These are phyloP conservation scores for Dicyrtomina minuta DNA, from an alignment of 2,888 invertebrate genomes.

Conservation along the genomic window DNA sequence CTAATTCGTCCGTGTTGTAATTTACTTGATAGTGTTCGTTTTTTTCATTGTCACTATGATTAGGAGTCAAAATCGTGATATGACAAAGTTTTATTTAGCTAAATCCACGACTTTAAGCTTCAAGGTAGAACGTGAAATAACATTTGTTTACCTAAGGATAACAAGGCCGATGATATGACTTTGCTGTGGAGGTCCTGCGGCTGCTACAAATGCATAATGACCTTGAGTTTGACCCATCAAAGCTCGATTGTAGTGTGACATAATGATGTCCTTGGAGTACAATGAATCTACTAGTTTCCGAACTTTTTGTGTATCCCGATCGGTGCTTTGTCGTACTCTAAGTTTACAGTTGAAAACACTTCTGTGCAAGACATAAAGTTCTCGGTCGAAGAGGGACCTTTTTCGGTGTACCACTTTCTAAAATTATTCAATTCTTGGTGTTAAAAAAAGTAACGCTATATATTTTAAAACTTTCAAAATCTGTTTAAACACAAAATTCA, in stretches of 20 bases:
- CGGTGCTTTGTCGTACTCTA: conserved; percentile 37
- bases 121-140: too few species aligned
- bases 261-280: conserved; percentile 41
- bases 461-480: background rate
- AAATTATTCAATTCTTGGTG: too few species aligned
- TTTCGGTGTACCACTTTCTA: conserved; percentile 39
- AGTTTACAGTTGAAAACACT: conserved; percentile 36
- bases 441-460: too few species aligned
- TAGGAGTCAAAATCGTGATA: background rate
- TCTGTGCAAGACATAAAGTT: conserved; percentile 47
- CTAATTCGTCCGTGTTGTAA: conserved; percentile 58
- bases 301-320: conserved; percentile 38
- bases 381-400: conserved; percentile 39
- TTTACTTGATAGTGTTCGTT: conserved; percentile 56
- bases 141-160: conserved; percentile 26
- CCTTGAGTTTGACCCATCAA: background rate
- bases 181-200: conserved; percentile 36
- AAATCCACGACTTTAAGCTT: too few species aligned
- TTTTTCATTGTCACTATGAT: conserved; percentile 55
- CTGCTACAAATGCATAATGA: conserved; percentile 38
- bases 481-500: background rate
- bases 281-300: conserved; percentile 38
- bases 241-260: conserved; percentile 37
- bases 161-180: conserved; percentile 40
- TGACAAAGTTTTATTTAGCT: background rate